These are phyloP conservation scores for Agriotes lineatus DNA, from an alignment of 2,888 invertebrate species.

Conservation along the genomic window DNA sequence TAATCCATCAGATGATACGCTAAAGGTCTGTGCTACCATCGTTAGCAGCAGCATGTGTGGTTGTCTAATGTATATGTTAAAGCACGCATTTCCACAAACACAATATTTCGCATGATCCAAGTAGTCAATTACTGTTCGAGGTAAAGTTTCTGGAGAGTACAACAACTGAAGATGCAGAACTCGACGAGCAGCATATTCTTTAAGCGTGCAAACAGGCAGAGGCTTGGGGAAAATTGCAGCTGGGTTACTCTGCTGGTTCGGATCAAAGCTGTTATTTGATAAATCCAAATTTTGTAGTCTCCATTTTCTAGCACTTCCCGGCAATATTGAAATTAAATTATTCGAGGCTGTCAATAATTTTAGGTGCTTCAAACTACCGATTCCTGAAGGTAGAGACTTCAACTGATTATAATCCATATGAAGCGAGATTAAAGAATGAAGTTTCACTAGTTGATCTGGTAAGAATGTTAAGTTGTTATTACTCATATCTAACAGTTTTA, in stretches of 20 bases:
- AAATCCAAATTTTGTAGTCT: constrained; percentile 71
- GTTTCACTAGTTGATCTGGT: constrained; percentile 75
- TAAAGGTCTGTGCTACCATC: constrained; percentile 64
- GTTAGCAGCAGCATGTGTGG: constrained; percentile 64
- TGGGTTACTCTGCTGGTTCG: constrained; percentile 41
- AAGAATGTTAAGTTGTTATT: constrained; percentile 71
- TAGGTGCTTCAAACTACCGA: constrained; percentile 72
- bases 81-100: constrained; percentile 70
- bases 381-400: constrained; percentile 72
- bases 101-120: constrained; percentile 75
- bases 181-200: constrained; percentile 69
- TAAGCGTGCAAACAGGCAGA: constrained; percentile 68
- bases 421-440: constrained; percentile 73
- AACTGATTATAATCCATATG: constrained; percentile 75
- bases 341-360: constrained; percentile 70
- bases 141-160: constrained; percentile 72
- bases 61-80: constrained; percentile 57
- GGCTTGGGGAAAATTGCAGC: constrained; percentile 50
- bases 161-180: constrained; percentile 69
- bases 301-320: constrained; percentile 72
- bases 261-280: constrained; percentile 70
- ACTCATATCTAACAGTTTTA: constrained; percentile 75
- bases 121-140: constrained; percentile 71
- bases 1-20: constrained; percentile 62
- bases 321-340: constrained; percentile 70